These are phyloP conservation scores for Microctonus brassicae DNA, from an alignment of 2,888 invertebrate genomes.

Conservation along the genomic window DNA sequence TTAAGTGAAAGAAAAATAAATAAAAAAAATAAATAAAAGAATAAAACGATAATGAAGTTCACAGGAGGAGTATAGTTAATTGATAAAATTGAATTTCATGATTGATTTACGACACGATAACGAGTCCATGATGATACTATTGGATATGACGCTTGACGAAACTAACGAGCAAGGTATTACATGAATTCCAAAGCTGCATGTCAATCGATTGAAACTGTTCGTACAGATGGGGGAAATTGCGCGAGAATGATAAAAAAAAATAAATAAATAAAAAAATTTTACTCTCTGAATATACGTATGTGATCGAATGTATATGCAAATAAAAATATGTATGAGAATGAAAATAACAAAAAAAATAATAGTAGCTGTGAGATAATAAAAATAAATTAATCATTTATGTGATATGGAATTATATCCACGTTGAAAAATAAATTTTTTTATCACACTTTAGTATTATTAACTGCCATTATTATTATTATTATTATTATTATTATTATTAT, in stretches of 20 bases:
- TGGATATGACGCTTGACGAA: conserved; percentile 20
- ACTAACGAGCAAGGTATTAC: conserved; percentile 30
- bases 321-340: neutral
- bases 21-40: neutral
- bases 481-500: neutral
- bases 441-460: too few species aligned
- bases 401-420: neutral
- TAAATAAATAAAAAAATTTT: neutral
- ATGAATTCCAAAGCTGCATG: conserved; percentile 23
- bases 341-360: conserved; percentile 13
- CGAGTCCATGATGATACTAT: neutral
- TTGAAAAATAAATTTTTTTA: too few species aligned
- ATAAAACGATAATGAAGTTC: too few species aligned
- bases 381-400: neutral
- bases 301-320: neutral
- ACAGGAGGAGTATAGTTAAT: neutral
- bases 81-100: conserved; percentile 17
- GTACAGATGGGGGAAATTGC: neutral
- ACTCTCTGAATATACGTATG: neutral
- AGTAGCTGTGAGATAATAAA: conserved; percentile 32
- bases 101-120: neutral
- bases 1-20: neutral
- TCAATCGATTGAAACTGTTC: conserved; percentile 1
- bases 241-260: conserved; percentile 2
- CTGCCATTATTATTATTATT: conserved; percentile 9